Evolutionary conservation across 2,888 invertebrate genomes (phyloP), one percentile per base, ranked within the genome.

Genomic region (Girardia tigrina): DNA sequence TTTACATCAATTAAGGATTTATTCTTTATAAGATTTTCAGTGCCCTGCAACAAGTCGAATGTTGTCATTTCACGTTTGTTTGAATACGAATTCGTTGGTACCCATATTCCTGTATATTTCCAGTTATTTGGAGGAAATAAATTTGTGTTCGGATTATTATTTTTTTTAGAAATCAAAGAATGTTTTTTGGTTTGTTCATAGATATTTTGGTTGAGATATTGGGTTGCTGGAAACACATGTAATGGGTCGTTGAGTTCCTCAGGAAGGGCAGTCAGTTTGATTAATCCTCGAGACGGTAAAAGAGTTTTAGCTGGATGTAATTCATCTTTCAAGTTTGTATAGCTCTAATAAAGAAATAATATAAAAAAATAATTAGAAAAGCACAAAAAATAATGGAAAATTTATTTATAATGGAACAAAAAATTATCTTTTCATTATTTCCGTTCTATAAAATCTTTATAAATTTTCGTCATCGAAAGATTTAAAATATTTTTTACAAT

Each of bases 181-280:
- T 56, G 23, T 56, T n/a, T 56, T 20, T 56, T 56, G n/a, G n/a
- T 20, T 56, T 56, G 56, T 56, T 56, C 56, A 56, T 56, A 56
- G n/a, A 20, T n/a, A 56, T 56, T 56, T 8, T 20, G 8, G 23
- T 16, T 56, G 56, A 56, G 56, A n/a, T 56, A 56, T 56, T 56
- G 56, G 4, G 56, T 56, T 4, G 56, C 56, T 8, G 56, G 56
- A 56, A 56, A 56, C n/a, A 56, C 56, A 16, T 56, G 56, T 56
- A 56, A 56, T 8, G 56, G 56, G 23, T 56, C 56, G n/a, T 56
- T 56, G 8, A 56, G n/a, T 56, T 56, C 56, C 23, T 56, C 56
- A 20, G 56, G 56, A 6, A 56, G 23, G 4, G 56, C 56, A n/a
- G 56, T 56, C n/a, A 56, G n/a, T 56, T 56, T 56, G 23, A 56